A percentile compares a stretch with the other conserved stretches of the same genome.
These are phyloP conservation scores for Ptychochromis oligacanthus DNA, from an alignment of 2,113 vertebrate species.

Conservation along the genomic window DNA sequence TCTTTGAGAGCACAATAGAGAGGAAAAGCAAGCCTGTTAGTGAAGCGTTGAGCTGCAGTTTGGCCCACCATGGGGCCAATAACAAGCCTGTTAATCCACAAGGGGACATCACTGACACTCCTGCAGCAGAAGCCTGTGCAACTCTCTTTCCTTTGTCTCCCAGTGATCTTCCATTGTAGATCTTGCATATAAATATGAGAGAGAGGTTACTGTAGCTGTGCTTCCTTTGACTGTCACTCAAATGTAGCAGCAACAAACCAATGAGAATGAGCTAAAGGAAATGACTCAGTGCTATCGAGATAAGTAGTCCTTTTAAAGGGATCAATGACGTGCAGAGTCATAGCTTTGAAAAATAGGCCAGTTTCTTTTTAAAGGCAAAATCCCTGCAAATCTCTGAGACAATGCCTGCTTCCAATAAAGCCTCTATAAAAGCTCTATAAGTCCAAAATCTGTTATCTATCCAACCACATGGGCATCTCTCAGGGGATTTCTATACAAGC, in stretches of 20 bases:
- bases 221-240: constrained; percentile 36
- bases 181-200: background rate
- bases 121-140: constrained; percentile 30
- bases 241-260: constrained; percentile 23
- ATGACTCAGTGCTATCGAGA: constrained; percentile 63
- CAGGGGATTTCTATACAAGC: constrained; percentile 46
- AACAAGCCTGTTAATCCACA: constrained; percentile 63
- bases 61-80: constrained; percentile 59
- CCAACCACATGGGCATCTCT: constrained; percentile 51
- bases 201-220: constrained; percentile 8
- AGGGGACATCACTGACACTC: constrained; percentile 50
- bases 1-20: constrained; percentile 38
- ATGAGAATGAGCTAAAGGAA: constrained; percentile 33
- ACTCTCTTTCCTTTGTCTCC: constrained; percentile 50
- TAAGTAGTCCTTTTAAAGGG: constrained; percentile 64
- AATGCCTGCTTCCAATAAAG: constrained; percentile 60
- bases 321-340: constrained; percentile 70
- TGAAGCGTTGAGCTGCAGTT: constrained; percentile 44
- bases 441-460: constrained; percentile 51
- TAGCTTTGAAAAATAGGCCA: constrained; percentile 69
- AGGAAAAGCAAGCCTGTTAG: constrained; percentile 55
- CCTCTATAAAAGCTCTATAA: constrained; percentile 50
- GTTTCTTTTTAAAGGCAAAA: constrained; percentile 71
- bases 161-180: constrained; percentile 27
- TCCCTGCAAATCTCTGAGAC: constrained; percentile 69